Evolutionary conservation across 23 tunicate genomes (phyloP).

Genomic region (Trididemnum nubilum): DNA sequence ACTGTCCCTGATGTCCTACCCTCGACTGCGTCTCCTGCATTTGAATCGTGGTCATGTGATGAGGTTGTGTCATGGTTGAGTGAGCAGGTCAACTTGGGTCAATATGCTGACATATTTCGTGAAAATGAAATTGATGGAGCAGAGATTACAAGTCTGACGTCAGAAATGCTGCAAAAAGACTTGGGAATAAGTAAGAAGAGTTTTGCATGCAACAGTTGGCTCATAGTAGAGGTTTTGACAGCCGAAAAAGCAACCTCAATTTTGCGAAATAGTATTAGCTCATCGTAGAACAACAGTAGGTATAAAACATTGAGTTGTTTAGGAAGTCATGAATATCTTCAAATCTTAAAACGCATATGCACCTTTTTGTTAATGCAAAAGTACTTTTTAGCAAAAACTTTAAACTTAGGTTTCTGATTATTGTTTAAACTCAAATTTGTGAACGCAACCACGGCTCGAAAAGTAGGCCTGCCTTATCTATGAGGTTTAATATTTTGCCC

Average conservation of each 20-base stretch:
- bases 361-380: too few relatives aligned
- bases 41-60: conserved; percentile 55
- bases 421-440: too few relatives aligned
- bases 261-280: too few relatives aligned
- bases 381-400: too few relatives aligned
- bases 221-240: not conserved
- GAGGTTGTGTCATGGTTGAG: conserved; percentile 77
- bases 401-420: too few relatives aligned
- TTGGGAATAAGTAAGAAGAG: conserved; percentile 78
- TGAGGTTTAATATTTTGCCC: too few relatives aligned
- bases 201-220: not conserved
- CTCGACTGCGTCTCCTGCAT: too few relatives aligned
- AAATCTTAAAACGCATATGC: too few relatives aligned
- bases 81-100: conserved; percentile 58
- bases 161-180: conserved; percentile 74
- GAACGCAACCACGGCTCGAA: too few relatives aligned
- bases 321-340: too few relatives aligned
- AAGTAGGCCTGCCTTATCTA: too few relatives aligned
- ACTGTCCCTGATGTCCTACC: too few relatives aligned
- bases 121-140: conserved; percentile 89
- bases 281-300: not conserved
- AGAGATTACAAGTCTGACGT: conserved; percentile 57
- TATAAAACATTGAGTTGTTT: not conserved
- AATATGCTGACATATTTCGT: conserved; percentile 47
- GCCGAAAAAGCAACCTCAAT: not conserved